Percentiles rank a stretch among this genome's conserved stretches.
These are phyloP conservation scores for Orbicella faveolata DNA, from an alignment of 64 coral and sea anemone genomes.

Conservation along the genomic window DNA sequence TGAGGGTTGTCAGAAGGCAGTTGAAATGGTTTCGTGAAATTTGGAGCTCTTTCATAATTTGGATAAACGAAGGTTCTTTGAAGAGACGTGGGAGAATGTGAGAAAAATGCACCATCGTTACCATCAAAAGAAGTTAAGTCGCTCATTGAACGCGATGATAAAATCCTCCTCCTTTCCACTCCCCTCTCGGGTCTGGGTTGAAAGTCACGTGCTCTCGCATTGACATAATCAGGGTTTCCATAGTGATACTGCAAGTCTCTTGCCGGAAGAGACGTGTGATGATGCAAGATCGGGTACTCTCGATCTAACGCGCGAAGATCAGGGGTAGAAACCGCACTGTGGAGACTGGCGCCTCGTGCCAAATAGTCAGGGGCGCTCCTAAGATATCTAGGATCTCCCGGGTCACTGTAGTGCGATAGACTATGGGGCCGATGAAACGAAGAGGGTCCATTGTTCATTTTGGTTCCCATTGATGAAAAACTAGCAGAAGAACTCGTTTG, in stretches of 20 bases:
- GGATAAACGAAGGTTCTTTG: not conserved
- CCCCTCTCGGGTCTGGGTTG: not conserved
- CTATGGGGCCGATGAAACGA: not conserved
- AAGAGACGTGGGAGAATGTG: not conserved
- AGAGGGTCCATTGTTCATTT: not conserved
- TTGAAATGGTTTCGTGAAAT: not conserved
- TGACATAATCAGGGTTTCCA: not conserved
- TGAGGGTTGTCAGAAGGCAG: not conserved
- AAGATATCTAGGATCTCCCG: not conserved
- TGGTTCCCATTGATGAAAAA: not conserved
- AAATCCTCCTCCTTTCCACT: not conserved
- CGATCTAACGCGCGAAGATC: not conserved
- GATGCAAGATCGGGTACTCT: not conserved
- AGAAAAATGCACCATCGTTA: not conserved
- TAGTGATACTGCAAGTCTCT: not conserved
- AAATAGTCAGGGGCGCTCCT: not conserved
- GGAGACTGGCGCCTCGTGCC: not conserved
- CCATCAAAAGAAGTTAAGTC: slow-evolving; percentile 29
- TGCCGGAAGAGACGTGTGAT: not conserved
- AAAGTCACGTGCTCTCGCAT: not conserved
- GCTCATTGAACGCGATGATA: slow-evolving; percentile 40
- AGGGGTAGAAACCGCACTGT: slow-evolving; percentile 2
- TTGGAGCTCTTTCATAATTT: not conserved
- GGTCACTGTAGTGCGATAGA: slow-evolving; percentile 18
- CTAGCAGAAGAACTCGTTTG: not conserved